phyloP scores from a whole-genome alignment of 2,888 invertebrate genomes.

The Globia sparganii region DNA sequence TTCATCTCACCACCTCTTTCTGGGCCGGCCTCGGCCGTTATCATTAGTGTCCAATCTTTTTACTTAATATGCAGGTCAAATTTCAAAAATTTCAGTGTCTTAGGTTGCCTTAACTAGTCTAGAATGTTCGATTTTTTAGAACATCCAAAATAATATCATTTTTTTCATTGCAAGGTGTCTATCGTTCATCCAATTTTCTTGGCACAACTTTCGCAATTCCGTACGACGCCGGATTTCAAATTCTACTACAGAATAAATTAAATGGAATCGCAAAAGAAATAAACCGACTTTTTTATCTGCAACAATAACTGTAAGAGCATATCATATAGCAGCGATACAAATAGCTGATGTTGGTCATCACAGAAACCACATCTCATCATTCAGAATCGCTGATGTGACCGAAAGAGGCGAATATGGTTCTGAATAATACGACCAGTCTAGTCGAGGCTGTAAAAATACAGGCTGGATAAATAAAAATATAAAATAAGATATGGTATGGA shows the following conservation, averaged over 20 bases:
- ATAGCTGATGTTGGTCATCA: slow-evolving; percentile 51
- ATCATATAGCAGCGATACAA: slow-evolving; percentile 48
- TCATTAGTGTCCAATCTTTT: neutral
- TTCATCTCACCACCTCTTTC: neutral
- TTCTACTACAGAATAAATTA: slow-evolving; percentile 35
- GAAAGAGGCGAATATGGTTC: slow-evolving; percentile 30
- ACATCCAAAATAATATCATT: neutral
- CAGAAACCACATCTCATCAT: slow-evolving; percentile 49
- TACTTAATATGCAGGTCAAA: too few relatives aligned
- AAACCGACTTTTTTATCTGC: slow-evolving; percentile 43
- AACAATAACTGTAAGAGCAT: slow-evolving; percentile 43
- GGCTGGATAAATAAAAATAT: slow-evolving; percentile 88
- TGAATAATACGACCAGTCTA: slow-evolving; percentile 78
- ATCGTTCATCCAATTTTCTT: slow-evolving; percentile 38
- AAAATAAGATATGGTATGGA: slow-evolving; percentile 89
- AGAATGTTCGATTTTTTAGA: neutral
- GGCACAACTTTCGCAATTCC: slow-evolving; percentile 32
- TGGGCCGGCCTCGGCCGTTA: too few relatives aligned
- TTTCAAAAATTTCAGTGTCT: neutral
- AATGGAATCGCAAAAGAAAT: slow-evolving; percentile 28
- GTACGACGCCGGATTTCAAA: slow-evolving; percentile 11
- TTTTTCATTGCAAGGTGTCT: slow-evolving; percentile 23
- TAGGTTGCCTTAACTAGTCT: neutral
- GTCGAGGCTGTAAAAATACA: slow-evolving; percentile 86
- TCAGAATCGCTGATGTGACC: slow-evolving; percentile 71